A percentile compares a stretch with the other conserved stretches of the same genome.
Conservation (phyloP, 2,888 invertebrate genomes). For the Macrophya alboannulata region DNA sequence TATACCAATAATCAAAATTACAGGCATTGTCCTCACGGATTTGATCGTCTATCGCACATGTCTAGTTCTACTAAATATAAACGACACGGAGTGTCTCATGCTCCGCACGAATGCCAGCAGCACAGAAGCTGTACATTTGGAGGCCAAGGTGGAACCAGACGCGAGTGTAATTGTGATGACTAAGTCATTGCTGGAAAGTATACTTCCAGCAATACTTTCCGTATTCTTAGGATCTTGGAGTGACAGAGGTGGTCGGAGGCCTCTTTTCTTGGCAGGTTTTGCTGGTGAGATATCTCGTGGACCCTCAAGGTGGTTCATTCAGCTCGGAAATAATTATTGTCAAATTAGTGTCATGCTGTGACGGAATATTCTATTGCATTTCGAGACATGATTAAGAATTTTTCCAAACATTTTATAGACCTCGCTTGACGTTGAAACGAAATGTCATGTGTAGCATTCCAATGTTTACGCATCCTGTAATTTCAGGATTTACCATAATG, state of each 20-base stretch:
- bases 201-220: constrained; percentile 86
- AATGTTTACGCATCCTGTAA: too few relatives aligned
- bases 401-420: too few relatives aligned
- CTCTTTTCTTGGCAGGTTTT: constrained; percentile 85
- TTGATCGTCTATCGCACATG: constrained; percentile 88
- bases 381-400: too few relatives aligned
- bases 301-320: too few relatives aligned
- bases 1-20: too few relatives aligned
- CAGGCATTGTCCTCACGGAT: constrained; percentile 85
- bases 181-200: constrained; percentile 84
- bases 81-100: constrained; percentile 83
- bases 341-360: too few relatives aligned
- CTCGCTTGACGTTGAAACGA: too few relatives aligned
- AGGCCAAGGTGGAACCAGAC: constrained; percentile 85
- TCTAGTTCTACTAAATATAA: constrained; percentile 82
- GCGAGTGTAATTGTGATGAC: constrained; percentile 85
- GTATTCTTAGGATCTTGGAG: constrained; percentile 92
- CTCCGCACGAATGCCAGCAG: constrained; percentile 83
- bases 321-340: too few relatives aligned
- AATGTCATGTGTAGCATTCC: too few relatives aligned
- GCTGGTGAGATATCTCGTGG: constrained; percentile 80
- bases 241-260: constrained; percentile 89
- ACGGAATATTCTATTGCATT: too few relatives aligned
- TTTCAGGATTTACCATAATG: constrained; percentile 66
- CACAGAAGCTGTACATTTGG: constrained; percentile 80